Conservation (phyloP, 2,113 vertebrate species). For the Hippocampus comes region DNA sequence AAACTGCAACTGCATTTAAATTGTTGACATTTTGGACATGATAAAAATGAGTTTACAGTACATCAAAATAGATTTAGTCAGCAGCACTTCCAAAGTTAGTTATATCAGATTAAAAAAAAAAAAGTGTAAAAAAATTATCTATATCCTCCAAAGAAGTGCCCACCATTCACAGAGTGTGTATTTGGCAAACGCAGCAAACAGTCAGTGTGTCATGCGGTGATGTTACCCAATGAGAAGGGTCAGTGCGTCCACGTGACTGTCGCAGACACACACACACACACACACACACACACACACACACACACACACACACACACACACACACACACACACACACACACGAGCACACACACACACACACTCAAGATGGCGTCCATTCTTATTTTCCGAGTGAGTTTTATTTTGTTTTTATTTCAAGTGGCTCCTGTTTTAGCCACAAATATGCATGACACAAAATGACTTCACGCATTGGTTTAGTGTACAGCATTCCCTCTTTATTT, state of each 20-base stretch:
- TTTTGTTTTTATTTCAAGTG: not conserved
- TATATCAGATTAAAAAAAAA: not conserved
- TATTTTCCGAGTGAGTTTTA: not conserved
- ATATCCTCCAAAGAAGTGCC: conserved; percentile 5
- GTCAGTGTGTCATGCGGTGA: conserved; percentile 49
- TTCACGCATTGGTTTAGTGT: not conserved
- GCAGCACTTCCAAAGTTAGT: not conserved
- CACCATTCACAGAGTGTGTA: conserved; percentile 15
- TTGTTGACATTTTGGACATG: not conserved
- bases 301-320: conserved; percentile 4
- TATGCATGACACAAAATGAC: not conserved
- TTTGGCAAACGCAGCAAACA: conserved; percentile 20
- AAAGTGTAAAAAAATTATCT: not conserved
- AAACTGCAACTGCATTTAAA: not conserved
- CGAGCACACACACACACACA: conserved; percentile 11
- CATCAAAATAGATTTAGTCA: not conserved
- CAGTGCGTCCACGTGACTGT: conserved; percentile 44
- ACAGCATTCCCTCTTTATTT: not conserved
- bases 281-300: conserved; percentile 17
- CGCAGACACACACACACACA: not conserved
- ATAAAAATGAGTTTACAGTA: not conserved
- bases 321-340: conserved; percentile 11
- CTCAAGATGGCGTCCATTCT: conserved; percentile 41
- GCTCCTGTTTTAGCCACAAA: not conserved
- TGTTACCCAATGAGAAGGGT: conserved; percentile 45